phyloP scores from a whole-genome alignment of 1,140 invertebrate species.

The Drosophila persimilis region DNA sequence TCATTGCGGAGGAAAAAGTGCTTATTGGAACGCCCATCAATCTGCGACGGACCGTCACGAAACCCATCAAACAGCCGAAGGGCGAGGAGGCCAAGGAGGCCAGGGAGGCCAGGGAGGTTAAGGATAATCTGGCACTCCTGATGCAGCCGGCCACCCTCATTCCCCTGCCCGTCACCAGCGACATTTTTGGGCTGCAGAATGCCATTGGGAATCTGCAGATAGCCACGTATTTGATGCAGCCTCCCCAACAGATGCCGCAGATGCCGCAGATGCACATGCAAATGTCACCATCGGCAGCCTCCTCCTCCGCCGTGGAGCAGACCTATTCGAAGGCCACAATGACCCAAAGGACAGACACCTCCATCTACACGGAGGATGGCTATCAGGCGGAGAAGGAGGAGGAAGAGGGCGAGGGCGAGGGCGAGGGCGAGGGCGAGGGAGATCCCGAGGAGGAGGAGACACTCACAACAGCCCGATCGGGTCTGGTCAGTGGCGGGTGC shows the following conservation, averaged over 20 bases:
- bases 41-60: constrained; percentile 69
- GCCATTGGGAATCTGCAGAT: constrained; percentile 80
- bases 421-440: constrained; percentile 19
- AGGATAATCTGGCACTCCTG: constrained; percentile 80
- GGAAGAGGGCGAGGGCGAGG: constrained; percentile 28
- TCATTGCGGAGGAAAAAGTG: constrained; percentile 79
- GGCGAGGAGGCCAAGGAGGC: constrained; percentile 1
- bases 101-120: constrained; percentile 30
- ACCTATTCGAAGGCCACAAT: constrained; percentile 61
- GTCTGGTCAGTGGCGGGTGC: constrained; percentile 44
- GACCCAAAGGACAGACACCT: constrained; percentile 72
- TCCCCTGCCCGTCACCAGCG: constrained; percentile 75
- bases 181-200: constrained; percentile 78
- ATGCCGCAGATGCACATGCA: constrained; percentile 24
- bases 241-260: constrained; percentile 35
- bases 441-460: constrained; percentile 19
- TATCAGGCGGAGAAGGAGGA: constrained; percentile 72
- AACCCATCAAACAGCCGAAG: constrained; percentile 56
- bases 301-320: constrained; percentile 12
- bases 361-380: constrained; percentile 73
- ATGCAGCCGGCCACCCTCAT: constrained; percentile 83
- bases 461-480: constrained; percentile 13
- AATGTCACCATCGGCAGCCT: constrained; percentile 46
- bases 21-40: constrained; percentile 81
- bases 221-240: constrained; percentile 78